phyloP scores from a whole-genome alignment of 2,797 vertebrate species.

The Harpagifer antarcticus region DNA sequence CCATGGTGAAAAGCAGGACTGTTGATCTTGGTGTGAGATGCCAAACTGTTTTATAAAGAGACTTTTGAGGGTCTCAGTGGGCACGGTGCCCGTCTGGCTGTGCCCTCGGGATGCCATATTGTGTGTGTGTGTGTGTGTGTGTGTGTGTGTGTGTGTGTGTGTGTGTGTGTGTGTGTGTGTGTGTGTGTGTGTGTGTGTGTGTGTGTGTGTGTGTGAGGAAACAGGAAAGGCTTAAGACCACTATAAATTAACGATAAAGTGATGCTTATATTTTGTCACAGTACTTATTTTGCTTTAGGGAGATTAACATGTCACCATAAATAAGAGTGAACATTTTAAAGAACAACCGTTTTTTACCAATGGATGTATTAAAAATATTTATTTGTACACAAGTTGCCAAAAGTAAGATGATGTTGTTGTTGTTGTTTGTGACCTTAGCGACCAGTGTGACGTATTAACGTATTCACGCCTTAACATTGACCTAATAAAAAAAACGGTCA shows the following conservation, averaged over 20 bases:
- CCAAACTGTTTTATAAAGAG: constrained; percentile 78
- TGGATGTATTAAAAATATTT: too few relatives aligned
- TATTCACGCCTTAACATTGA: too few relatives aligned
- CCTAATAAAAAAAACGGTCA: too few relatives aligned
- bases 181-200: too few relatives aligned
- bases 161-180: constrained; percentile 13
- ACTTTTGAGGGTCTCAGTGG: constrained; percentile 77
- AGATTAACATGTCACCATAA: too few relatives aligned
- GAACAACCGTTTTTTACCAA: too few relatives aligned
- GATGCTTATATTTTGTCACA: neutral
- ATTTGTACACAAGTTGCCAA: too few relatives aligned
- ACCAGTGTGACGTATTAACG: too few relatives aligned
- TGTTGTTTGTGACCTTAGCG: too few relatives aligned
- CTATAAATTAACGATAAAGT: neutral
- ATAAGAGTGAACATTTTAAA: too few relatives aligned
- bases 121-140: constrained; percentile 33
- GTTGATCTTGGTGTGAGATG: constrained; percentile 75
- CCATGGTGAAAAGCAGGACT: constrained; percentile 70
- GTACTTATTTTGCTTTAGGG: neutral
- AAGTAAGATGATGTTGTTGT: too few relatives aligned
- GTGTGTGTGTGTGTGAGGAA: constrained; percentile 3
- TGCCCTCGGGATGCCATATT: constrained; percentile 65
- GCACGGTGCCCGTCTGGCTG: constrained; percentile 61
- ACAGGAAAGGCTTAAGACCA: constrained; percentile 36
- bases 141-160: too few relatives aligned